Percentiles rank a stretch among this genome's conserved stretches.
phyloP scores from a whole-genome alignment of 1,140 invertebrate genomes.

The Caenorhabditis tropicalis region DNA sequence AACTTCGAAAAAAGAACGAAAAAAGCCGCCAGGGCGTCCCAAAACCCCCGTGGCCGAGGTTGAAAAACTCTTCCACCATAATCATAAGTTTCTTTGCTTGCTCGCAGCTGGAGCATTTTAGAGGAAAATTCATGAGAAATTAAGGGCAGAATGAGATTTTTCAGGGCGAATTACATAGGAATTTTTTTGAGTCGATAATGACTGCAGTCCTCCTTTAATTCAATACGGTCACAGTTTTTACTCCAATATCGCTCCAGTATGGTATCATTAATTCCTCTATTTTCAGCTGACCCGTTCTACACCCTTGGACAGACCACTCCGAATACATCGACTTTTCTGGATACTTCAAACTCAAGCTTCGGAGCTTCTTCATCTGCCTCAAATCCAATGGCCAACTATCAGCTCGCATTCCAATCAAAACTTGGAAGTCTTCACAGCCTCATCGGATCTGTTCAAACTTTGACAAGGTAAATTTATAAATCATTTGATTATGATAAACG shows the following conservation, averaged over 20 bases:
- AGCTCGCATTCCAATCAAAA: background rate
- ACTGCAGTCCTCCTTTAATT: too few species aligned
- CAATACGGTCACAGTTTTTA: too few species aligned
- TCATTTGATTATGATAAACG: background rate
- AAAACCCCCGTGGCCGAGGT: too few species aligned
- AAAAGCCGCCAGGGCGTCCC: too few species aligned
- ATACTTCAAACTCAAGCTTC: background rate
- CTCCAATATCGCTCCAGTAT: too few species aligned
- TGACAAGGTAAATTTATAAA: background rate
- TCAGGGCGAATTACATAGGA: too few species aligned
- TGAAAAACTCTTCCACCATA: too few species aligned
- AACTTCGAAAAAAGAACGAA: too few species aligned
- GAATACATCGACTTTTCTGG: slow-evolving; percentile 10
- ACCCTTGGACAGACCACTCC: background rate
- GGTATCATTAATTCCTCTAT: background rate
- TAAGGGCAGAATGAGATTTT: too few species aligned
- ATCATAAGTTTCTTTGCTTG: too few species aligned
- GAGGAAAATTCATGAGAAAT: background rate
- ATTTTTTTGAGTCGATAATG: too few species aligned
- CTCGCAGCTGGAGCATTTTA: background rate
- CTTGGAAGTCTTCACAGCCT: background rate
- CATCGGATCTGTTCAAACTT: background rate
- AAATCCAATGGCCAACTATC: slow-evolving; percentile 10
- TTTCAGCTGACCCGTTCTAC: slow-evolving; percentile 30
- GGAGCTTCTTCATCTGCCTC: background rate